Evolutionary conservation across 2,797 vertebrate genomes (phyloP).

Genomic region (Pangasius larnaudii): DNA sequence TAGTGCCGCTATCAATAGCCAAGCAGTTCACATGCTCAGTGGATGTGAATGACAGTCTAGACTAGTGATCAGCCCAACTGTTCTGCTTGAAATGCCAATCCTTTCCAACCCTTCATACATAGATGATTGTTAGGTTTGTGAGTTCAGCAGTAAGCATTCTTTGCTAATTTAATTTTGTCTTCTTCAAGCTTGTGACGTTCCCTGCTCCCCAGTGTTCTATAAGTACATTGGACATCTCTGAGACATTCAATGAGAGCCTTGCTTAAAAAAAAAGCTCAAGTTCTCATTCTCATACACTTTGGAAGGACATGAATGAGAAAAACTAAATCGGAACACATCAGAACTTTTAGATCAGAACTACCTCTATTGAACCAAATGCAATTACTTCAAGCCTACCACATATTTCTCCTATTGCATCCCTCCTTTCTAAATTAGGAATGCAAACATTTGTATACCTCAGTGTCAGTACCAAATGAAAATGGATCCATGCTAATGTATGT

Average conservation of each 20-base stretch:
- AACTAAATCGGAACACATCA: not conserved
- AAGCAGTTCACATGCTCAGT: not conserved
- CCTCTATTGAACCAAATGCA: not conserved
- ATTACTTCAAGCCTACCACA: not conserved
- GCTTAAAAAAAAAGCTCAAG: not conserved
- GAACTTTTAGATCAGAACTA: not conserved
- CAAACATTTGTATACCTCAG: conserved; percentile 15
- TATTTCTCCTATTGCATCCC: conserved; percentile 12
- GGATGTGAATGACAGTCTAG: not conserved
- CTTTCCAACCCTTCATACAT: not conserved
- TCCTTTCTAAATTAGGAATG: not conserved
- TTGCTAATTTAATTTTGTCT: not conserved
- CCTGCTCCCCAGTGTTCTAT: not conserved
- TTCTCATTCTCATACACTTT: not conserved
- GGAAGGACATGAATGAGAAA: not conserved
- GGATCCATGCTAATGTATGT: conserved; percentile 32
- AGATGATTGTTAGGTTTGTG: not conserved
- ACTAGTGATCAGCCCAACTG: not conserved
- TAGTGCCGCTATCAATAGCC: not conserved
- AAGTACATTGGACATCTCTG: not conserved
- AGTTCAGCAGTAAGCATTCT: not conserved
- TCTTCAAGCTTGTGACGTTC: not conserved
- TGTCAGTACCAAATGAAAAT: conserved; percentile 33
- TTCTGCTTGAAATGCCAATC: not conserved
- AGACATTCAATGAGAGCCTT: not conserved